Conservation (phyloP, 2,113 vertebrate species). For the Nibea albiflora region DNA sequence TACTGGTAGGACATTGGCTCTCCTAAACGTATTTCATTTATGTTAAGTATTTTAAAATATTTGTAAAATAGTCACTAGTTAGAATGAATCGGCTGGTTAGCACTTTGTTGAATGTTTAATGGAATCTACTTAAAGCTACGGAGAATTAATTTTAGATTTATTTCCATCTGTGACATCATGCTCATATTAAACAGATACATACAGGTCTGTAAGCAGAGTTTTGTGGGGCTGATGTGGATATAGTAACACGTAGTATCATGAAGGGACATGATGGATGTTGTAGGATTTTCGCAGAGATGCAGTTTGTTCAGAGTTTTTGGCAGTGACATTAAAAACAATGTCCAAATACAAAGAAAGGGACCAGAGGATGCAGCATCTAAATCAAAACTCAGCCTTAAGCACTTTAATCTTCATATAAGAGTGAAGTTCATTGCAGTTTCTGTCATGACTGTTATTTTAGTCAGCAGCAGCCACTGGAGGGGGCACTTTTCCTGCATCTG, state of each 20-base stretch:
- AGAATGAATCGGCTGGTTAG: conserved; percentile 57
- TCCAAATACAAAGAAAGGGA: conserved; percentile 7
- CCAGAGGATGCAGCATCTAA: conserved; percentile 28
- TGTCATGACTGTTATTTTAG: conserved; percentile 50
- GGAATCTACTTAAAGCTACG: conserved; percentile 37
- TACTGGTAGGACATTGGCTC: conserved; percentile 67
- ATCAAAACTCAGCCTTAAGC: conserved; percentile 66
- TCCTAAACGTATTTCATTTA: conserved; percentile 56
- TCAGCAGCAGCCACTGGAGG: conserved; percentile 49
- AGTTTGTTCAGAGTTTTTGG: conserved; percentile 13
- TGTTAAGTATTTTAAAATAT: conserved; percentile 61
- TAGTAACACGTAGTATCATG: conserved; percentile 1
- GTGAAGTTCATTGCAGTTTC: conserved; percentile 28
- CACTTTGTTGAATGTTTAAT: conserved; percentile 72
- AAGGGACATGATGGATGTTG: conserved; percentile 30
- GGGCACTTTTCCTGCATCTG: conserved; percentile 41
- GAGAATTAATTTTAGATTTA: conserved; percentile 33
- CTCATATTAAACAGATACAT: conserved; percentile 11
- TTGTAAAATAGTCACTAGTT: conserved; percentile 56
- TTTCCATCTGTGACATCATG: conserved; percentile 29
- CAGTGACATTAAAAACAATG: conserved; percentile 25
- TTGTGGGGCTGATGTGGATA: conserved; percentile 14
- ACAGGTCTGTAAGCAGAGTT: conserved; percentile 25
- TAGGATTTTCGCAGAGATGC: conserved; percentile 33
- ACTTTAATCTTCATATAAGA: conserved; percentile 71